Base-by-base conservation (phyloP, 23 tunicate species). In the Botrylloides violaceus region DNA sequence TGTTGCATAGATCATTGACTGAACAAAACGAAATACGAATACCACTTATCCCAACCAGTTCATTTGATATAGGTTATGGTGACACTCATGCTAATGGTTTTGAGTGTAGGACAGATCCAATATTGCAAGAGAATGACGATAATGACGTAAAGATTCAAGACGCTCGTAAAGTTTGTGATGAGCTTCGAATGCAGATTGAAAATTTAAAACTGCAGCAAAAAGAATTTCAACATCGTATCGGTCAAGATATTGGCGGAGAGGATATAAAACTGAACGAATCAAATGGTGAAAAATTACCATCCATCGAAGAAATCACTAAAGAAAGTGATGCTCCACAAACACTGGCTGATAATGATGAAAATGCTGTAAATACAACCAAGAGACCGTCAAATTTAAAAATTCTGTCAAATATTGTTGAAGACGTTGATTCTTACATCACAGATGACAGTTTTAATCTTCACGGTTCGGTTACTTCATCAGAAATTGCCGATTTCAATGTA, bases 141-240 rank as follows among this genome's bases (percentile, higher is more conserved):
- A 68, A 68, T 22, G 74, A 68, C 21, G 37, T n/a, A 32, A 68
- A 68, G 47, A 68, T 68, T 4, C 6, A 21, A 23, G 92, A 84
- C 31, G 80, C 92, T 2, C 77, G 73, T 49, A 79, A 72, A 36
- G 76, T 84, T 82, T 84, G 83, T 73, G 83, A 79, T 18, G 80
- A 78, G 26, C 61, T 84, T 34, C 62, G 82, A 65, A 31, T 61
- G 38, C 92, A 84, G 56, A 78, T 84, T 39, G 70, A 84, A 33
- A 68, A 84, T 29, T 58, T 84, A 32, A 72, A 73, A 58, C 38
- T 71, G 26, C 82, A 84, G 29, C 92, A 84, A 72, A 71, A 65
- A 65, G 37, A 25, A 12, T 79, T 73, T 72, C 78, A 72, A 31
- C 31, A 43, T 21, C 79, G 73, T 18, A 43, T 1, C 23, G 37